phyloP scores from a whole-genome alignment of 2,113 vertebrate genomes.

The Paramormyrops kingsleyae region DNA sequence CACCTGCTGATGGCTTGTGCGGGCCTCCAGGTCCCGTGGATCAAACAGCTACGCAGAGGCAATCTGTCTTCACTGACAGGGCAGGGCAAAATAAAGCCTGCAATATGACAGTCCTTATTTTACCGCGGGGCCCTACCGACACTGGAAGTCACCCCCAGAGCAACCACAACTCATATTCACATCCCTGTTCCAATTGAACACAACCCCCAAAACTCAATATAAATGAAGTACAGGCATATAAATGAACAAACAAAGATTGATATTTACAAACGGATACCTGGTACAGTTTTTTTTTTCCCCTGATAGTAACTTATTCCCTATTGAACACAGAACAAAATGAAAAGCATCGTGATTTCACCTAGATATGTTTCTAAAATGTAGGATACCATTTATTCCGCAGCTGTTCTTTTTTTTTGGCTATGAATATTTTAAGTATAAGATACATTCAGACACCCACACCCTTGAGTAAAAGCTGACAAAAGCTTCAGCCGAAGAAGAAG shows the following conservation, averaged over 20 bases:
- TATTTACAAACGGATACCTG: slow-evolving; percentile 56
- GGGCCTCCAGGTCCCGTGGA: slow-evolving; percentile 37
- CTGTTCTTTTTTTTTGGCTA: slow-evolving; percentile 52
- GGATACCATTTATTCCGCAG: slow-evolving; percentile 64
- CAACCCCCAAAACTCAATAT: slow-evolving; percentile 36
- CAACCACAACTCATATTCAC: slow-evolving; percentile 26
- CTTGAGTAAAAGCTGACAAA: slow-evolving; percentile 40
- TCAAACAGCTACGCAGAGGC: slow-evolving; percentile 45
- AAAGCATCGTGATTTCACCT: slow-evolving; percentile 58
- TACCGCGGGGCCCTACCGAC: slow-evolving; percentile 30
- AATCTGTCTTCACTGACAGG: slow-evolving; percentile 50
- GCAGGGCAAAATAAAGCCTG: slow-evolving; percentile 29
- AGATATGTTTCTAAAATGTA: slow-evolving; percentile 56
- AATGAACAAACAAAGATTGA: slow-evolving; percentile 69
- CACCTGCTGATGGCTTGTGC: slow-evolving; percentile 18
- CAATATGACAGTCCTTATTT: slow-evolving; percentile 42
- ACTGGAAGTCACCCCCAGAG: slow-evolving; percentile 16
- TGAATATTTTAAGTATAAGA: slow-evolving; percentile 61
- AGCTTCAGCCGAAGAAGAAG: slow-evolving; percentile 35
- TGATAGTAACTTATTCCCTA: slow-evolving; percentile 35
- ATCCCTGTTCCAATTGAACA: slow-evolving; percentile 9
- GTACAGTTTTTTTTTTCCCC: not conserved
- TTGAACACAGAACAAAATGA: slow-evolving; percentile 48
- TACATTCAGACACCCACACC: slow-evolving; percentile 43
- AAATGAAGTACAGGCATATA: slow-evolving; percentile 56